Evolutionary conservation across 23 tunicate genomes (phyloP).

Genomic region (Trididemnum clinides): DNA sequence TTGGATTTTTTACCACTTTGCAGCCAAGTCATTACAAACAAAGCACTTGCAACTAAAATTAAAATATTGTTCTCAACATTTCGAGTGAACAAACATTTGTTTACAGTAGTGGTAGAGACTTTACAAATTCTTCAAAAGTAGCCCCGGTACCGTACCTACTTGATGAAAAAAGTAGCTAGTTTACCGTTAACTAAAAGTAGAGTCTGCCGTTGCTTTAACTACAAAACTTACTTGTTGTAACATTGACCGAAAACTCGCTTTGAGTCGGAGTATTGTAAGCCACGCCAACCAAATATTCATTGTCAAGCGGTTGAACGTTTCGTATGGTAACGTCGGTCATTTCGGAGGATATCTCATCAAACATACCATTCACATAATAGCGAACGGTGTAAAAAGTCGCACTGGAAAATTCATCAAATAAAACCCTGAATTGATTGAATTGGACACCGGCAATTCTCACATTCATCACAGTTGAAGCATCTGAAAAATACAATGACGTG

Average conservation of each 20-base stretch:
- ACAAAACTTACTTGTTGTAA: conserved; percentile 18
- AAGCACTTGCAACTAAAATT: too few species aligned
- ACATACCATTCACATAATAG: background rate
- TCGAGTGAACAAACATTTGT: too few species aligned
- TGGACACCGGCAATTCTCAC: conserved; percentile 4
- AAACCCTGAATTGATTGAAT: conserved; percentile 16
- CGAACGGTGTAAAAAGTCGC: conserved; percentile 33
- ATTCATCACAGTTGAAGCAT: background rate
- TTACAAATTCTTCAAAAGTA: too few species aligned
- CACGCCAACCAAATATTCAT: conserved; percentile 25
- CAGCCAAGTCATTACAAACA: too few species aligned
- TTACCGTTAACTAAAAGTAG: too few species aligned
- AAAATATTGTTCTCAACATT: too few species aligned
- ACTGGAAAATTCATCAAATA: background rate
- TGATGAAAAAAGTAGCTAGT: too few species aligned
- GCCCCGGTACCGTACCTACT: too few species aligned
- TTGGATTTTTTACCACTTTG: too few species aligned
- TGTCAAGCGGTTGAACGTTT: conserved; percentile 9
- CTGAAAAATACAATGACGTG: background rate
- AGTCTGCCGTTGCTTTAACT: background rate
- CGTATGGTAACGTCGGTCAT: background rate
- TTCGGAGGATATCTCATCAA: background rate
- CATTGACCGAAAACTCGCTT: conserved; percentile 22
- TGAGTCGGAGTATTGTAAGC: conserved; percentile 33
- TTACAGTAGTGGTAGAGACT: too few species aligned